Percentiles rank a stretch among this genome's conserved stretches.
phyloP scores from a whole-genome alignment of 2,113 vertebrate species.

The Microcebus ravelobensis region DNA sequence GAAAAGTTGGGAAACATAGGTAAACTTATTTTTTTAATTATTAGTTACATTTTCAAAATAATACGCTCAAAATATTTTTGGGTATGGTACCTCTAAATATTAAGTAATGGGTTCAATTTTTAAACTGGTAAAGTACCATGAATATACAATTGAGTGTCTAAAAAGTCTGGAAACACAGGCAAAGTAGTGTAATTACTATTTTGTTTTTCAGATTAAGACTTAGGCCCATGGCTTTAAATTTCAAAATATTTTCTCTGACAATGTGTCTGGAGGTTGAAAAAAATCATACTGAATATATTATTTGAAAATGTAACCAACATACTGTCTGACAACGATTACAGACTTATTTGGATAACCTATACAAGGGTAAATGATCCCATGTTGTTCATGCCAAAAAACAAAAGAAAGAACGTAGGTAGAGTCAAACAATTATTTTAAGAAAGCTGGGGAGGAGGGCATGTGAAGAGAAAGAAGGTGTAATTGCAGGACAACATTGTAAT shows the following conservation, averaged over 20 bases:
- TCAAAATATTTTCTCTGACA: conserved; percentile 12
- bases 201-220: neutral
- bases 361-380: neutral
- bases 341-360: neutral
- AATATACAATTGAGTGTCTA: neutral
- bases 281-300: neutral
- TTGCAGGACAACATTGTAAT: neutral
- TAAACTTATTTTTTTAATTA: neutral
- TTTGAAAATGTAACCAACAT: neutral
- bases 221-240: neutral
- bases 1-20: neutral
- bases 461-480: neutral
- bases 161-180: neutral
- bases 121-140: neutral
- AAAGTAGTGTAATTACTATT: neutral
- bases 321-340: neutral
- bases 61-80: neutral
- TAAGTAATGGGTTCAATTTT: conserved; percentile 18
- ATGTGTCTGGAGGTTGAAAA: neutral
- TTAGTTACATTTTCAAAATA: neutral
- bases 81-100: neutral
- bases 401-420: neutral
- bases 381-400: neutral
- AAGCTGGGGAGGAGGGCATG: neutral
- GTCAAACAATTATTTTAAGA: neutral